Conservation (phyloP, 2,888 invertebrate species). For the Ischnus inquisitorius region DNA sequence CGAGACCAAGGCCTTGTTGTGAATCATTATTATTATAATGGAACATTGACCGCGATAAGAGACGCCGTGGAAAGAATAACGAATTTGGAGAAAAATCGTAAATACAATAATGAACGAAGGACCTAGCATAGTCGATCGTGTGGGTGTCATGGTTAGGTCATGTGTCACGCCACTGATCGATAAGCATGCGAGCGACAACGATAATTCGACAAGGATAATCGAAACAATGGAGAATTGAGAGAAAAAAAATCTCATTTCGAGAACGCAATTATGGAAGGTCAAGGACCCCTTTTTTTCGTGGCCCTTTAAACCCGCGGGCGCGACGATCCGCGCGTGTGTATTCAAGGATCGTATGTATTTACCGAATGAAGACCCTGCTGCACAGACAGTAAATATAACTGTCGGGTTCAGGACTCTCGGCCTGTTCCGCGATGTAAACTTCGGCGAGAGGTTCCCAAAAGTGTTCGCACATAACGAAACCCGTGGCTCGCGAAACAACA, state of each 20-base stretch:
- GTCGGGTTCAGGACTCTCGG: constrained; percentile 85
- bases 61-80: not conserved
- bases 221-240: constrained; percentile 35
- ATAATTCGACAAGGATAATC: constrained; percentile 47
- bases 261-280: constrained; percentile 24
- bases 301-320: not conserved
- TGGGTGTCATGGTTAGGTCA: constrained; percentile 80
- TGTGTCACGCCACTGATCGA: constrained; percentile 79
- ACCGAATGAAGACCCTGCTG: constrained; percentile 90
- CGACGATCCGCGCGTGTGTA: not conserved
- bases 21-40: not conserved
- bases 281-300: not conserved
- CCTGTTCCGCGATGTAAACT: constrained; percentile 86
- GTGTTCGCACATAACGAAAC: constrained; percentile 85
- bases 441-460: constrained; percentile 91
- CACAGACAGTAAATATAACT: constrained; percentile 90
- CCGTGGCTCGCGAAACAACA: not conserved
- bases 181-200: constrained; percentile 69
- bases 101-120: constrained; percentile 46
- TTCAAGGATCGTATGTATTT: constrained; percentile 77
- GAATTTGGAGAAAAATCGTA: constrained; percentile 10
- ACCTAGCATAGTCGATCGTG: constrained; percentile 59
- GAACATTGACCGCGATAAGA: not conserved
- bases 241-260: not conserved
- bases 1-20: too few relatives aligned